phyloP scores from a whole-genome alignment of 2,797 vertebrate species.

The Chelidonichthys spinosus region DNA sequence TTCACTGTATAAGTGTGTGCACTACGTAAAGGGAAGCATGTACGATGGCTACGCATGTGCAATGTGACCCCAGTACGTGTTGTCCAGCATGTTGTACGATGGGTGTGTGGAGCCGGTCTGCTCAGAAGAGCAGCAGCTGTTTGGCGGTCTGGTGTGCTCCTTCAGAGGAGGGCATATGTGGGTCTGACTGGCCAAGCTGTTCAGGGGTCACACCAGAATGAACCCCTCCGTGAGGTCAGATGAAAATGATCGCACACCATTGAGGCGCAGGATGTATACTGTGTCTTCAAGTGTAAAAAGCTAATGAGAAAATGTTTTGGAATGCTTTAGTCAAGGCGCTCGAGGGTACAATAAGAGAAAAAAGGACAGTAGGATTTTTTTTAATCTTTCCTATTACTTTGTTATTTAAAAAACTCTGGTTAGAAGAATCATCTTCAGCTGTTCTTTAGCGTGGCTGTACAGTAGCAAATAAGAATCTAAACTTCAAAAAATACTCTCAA shows the following conservation, averaged over 20 bases:
- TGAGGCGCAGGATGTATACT: constrained; percentile 21
- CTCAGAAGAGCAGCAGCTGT: constrained; percentile 81
- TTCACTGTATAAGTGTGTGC: constrained; percentile 3
- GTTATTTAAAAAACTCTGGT: constrained; percentile 14
- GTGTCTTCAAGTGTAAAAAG: constrained; percentile 23
- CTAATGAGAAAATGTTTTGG: constrained; percentile 46
- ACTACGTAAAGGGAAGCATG: constrained; percentile 21
- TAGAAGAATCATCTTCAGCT: neutral
- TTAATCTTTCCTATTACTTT: neutral
- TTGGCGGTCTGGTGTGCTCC: constrained; percentile 70
- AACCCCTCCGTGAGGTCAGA: constrained; percentile 66
- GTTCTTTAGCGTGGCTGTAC: neutral
- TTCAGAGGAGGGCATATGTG: constrained; percentile 70
- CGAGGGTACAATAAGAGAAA: neutral
- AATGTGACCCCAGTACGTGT: constrained; percentile 59
- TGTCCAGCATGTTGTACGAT: constrained; percentile 76
- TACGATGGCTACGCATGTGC: constrained; percentile 48
- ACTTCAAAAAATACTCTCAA: too few relatives aligned
- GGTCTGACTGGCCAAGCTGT: constrained; percentile 74
- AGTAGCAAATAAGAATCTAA: constrained; percentile 5
- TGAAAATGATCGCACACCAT: constrained; percentile 32
- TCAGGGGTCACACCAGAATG: constrained; percentile 67
- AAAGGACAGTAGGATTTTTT: neutral
- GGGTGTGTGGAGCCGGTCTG: constrained; percentile 62
- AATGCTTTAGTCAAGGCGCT: constrained; percentile 16